A percentile compares a stretch with the other conserved stretches of the same genome.
Evolutionary conservation across 2,797 vertebrate species (phyloP).

Genomic region (Macropus fuliginosus): DNA sequence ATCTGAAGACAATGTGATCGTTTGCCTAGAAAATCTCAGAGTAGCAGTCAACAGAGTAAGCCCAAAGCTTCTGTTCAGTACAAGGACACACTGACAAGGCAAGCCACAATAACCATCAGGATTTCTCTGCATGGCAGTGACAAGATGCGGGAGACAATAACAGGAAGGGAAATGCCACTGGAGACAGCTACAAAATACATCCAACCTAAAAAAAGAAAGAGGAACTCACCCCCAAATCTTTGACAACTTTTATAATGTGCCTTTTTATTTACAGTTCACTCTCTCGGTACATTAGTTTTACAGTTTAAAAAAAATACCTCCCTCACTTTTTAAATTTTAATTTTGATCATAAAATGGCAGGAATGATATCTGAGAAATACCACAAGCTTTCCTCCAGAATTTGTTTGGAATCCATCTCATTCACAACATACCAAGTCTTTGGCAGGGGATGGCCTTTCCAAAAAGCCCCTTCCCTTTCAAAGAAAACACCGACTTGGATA

Average conservation of each 20-base stretch:
- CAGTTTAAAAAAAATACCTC: slow-evolving; percentile 6
- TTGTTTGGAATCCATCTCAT: not conserved
- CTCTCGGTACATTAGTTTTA: not conserved
- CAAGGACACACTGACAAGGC: not conserved
- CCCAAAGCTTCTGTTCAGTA: not conserved
- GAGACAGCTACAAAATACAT: not conserved
- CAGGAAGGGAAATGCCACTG: not conserved
- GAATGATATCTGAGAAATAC: not conserved
- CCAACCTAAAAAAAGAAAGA: not conserved
- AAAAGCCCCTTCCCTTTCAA: not conserved
- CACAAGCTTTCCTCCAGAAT: slow-evolving; percentile 6
- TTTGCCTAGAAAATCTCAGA: not conserved
- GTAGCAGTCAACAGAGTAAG: not conserved
- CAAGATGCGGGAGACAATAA: not conserved
- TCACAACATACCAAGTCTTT: not conserved
- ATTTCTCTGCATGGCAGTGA: not conserved
- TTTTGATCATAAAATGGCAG: not conserved
- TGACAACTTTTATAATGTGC: not conserved
- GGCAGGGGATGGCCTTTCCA: not conserved
- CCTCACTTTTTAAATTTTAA: not conserved
- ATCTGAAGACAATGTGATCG: not conserved
- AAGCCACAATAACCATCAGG: not conserved
- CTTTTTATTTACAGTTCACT: not conserved
- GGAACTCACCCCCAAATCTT: not conserved
- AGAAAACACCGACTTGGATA: not conserved